These are phyloP conservation scores for Petrolisthes cinctipes DNA, from an alignment of 2,888 invertebrate species.

Conservation along the genomic window DNA sequence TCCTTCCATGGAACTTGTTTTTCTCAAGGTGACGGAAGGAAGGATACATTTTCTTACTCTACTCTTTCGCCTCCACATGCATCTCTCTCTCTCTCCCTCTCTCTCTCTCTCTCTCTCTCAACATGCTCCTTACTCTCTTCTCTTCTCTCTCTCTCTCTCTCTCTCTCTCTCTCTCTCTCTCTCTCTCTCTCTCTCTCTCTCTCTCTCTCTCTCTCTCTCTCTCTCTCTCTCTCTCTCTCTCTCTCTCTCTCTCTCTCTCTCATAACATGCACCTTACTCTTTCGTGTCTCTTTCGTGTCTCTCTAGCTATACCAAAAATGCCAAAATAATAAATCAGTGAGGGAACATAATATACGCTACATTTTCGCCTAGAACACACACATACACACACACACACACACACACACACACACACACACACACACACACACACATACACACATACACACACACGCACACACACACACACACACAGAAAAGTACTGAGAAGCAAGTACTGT, in stretches of 20 bases:
- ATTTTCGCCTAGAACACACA: neutral
- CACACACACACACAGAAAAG: conserved; percentile 29
- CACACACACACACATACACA: neutral
- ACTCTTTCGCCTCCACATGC: neutral
- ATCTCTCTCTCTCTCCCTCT: neutral
- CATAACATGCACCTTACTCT: neutral
- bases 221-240: conserved; percentile 12
- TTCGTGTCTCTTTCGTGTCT: too few species aligned
- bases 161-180: neutral
- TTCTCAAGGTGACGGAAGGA: conserved; percentile 1
- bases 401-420: conserved; percentile 25
- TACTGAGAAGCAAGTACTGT: too few species aligned
- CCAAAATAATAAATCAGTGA: too few species aligned
- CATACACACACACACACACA: conserved; percentile 22
- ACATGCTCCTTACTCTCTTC: neutral
- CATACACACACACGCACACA: neutral
- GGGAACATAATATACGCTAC: too few species aligned
- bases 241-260: neutral
- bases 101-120: neutral
- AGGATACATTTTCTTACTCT: neutral
- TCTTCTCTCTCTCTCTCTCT: too few species aligned
- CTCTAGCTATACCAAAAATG: too few species aligned
- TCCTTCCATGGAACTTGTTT: neutral
- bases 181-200: neutral
- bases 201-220: neutral